Evolutionary conservation across 2,888 invertebrate genomes (phyloP), one percentile per base, ranked within the genome.

Genomic region (Chydorus sphaericus): DNA sequence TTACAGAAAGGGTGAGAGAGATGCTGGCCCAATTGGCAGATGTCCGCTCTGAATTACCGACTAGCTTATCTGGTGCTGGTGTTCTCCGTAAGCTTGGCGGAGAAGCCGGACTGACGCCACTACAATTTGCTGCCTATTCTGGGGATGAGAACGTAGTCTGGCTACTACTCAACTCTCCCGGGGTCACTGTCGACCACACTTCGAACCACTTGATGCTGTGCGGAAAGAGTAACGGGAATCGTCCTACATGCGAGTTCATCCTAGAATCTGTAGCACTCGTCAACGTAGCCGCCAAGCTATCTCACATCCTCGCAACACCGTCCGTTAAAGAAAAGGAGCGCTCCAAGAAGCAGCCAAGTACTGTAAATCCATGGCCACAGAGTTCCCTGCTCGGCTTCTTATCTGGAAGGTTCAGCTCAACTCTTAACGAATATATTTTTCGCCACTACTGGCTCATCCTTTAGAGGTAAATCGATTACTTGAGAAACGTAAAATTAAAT

Each of bases 201-300:
- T 87, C 85, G 54, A 83, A 80, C 63, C 90, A 98, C 69, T 75
- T 98, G 65, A 98, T 98, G 93, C 86, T 94, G 36, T 92, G 93
- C 70, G 92, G 93, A 26, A 94, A 94, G 70, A 89, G 88, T 72
- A 81, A 91, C 73, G 86, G 91, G 67, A 94, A 97, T 70, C 85
- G 88, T 65, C 94, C 97, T 0, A 89, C 98, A 60, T 90, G 94
- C 68, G 97, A 98, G 69, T 98, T 98, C 70, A 86, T 98, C 28
- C 75, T 98, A 58, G 89, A 94, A n/a, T 96, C 96, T 1, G 93
- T 94, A n/a, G 97, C 97, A 4, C 97, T 97, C 0, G 94, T 97
- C 29, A 97, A 98, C 69, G 92, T 96, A 14, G 97, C 98, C 20
- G 96, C 96, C 57, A 98, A 98, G 73, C 74, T 98, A 61, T 94